Evolutionary conservation across 2,797 vertebrate species (phyloP).

Genomic region (Vultur gryphus): DNA sequence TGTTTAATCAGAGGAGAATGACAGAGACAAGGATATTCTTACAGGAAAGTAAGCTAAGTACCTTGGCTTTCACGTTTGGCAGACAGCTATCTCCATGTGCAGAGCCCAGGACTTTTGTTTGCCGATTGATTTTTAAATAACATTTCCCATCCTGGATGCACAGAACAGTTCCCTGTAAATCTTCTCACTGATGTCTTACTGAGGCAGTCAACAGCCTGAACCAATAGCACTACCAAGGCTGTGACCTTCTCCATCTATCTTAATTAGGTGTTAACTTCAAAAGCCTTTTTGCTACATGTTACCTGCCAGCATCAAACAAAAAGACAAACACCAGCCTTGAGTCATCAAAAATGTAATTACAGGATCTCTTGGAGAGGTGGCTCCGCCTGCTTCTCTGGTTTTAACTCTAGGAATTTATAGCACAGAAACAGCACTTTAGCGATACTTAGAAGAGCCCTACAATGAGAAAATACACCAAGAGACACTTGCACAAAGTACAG

Average conservation of each 20-base stretch:
- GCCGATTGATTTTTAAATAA: conserved; percentile 55
- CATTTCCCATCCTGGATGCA: neutral
- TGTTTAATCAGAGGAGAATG: neutral
- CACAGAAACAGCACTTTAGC: conserved; percentile 1
- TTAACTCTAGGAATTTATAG: conserved; percentile 42
- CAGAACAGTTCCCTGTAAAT: conserved; percentile 8
- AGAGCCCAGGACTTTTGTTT: conserved; percentile 1
- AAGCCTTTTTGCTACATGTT: conserved; percentile 2
- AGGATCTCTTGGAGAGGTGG: conserved; percentile 42
- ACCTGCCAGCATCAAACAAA: conserved; percentile 52
- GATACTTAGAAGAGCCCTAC: neutral
- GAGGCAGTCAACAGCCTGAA: neutral
- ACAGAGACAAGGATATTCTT: neutral
- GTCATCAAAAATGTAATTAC: conserved; percentile 63
- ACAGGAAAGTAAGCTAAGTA: neutral
- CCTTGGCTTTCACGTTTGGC: neutral
- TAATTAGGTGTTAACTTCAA: conserved; percentile 60
- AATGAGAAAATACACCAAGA: neutral
- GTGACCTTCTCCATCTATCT: conserved; percentile 46
- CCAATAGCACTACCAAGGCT: neutral
- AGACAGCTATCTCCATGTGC: neutral
- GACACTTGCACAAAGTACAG: neutral
- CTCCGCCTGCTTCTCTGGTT: neutral
- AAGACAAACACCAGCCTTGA: conserved; percentile 65
- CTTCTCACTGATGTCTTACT: neutral